Conservation (phyloP, 2,797 vertebrate genomes). For the Psittacula derbiana region DNA sequence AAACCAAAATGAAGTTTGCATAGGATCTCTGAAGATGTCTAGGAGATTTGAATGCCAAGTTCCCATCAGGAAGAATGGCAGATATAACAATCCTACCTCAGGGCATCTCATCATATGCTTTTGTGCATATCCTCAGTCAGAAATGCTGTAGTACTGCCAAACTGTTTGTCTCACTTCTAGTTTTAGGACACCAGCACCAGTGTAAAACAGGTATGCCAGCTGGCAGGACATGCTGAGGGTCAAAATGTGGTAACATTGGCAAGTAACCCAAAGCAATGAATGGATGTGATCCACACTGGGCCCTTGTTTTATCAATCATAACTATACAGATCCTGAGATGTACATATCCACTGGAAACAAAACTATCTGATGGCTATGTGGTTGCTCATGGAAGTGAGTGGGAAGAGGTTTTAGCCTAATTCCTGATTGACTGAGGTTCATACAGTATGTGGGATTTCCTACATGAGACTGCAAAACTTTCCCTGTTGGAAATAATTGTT, state of each 20-base stretch:
- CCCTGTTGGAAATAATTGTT: not conserved
- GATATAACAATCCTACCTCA: not conserved
- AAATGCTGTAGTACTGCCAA: not conserved
- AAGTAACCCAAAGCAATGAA: not conserved
- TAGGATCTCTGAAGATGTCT: not conserved
- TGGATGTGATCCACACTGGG: slow-evolving; percentile 10
- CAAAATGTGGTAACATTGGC: not conserved
- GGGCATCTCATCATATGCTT: not conserved
- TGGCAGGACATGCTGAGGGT: slow-evolving; percentile 2
- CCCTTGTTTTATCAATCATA: not conserved
- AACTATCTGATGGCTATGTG: not conserved
- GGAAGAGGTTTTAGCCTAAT: not conserved
- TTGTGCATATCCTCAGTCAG: not conserved
- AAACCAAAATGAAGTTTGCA: not conserved
- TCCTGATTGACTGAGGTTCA: not conserved
- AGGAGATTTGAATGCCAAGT: not conserved
- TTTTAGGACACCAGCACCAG: slow-evolving; percentile 25
- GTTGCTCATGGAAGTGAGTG: not conserved
- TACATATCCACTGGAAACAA: not conserved
- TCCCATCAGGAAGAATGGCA: slow-evolving; percentile 2
- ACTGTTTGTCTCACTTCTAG: not conserved
- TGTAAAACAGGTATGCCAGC: slow-evolving; percentile 25
- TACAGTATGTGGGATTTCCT: not conserved
- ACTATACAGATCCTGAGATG: not conserved
- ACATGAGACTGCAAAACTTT: not conserved